phyloP scores from a whole-genome alignment of 2,888 invertebrate genomes.

The Cordilura impudica region DNA sequence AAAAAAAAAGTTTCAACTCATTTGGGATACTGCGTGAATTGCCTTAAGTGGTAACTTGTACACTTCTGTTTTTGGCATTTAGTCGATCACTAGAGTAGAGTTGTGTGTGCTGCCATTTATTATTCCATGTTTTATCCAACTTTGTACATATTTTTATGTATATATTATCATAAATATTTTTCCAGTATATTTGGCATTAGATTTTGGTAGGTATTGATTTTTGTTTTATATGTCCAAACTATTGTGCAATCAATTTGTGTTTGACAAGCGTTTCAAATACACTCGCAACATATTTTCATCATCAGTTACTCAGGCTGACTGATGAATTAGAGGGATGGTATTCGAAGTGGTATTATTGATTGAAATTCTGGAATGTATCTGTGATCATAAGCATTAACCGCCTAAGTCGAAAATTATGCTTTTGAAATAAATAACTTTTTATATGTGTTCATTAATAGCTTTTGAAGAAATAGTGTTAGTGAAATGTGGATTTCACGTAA shows the following conservation, averaged over 20 bases:
- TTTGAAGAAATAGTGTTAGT: no score
- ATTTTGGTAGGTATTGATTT: neutral
- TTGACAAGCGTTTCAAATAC: conserved; percentile 56
- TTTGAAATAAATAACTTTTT: no score
- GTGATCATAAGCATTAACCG: no score
- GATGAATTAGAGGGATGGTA: neutral
- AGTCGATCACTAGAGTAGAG: conserved; percentile 42
- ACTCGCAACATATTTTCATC: neutral
- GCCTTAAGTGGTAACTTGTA: conserved; percentile 45
- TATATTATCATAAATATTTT: conserved; percentile 35
- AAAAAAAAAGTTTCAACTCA: conserved; percentile 35
- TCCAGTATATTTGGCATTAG: conserved; percentile 4
- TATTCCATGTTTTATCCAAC: conserved; percentile 28
- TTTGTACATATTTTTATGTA: conserved; percentile 41
- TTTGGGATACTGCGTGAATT: conserved; percentile 36
- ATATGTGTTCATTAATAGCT: no score
- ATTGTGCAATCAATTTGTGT: conserved; percentile 53
- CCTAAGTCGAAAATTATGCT: no score
- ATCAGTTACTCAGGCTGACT: neutral
- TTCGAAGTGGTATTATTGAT: neutral
- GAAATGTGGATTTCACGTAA: no score
- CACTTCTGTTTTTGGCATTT: conserved; percentile 34
- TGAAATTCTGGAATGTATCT: no score
- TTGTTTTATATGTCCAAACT: neutral
- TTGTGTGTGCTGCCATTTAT: conserved; percentile 15